Evolutionary conservation across 2,113 vertebrate species (phyloP), one percentile per base, ranked within the genome.

Genomic region (Gallinago media): DNA sequence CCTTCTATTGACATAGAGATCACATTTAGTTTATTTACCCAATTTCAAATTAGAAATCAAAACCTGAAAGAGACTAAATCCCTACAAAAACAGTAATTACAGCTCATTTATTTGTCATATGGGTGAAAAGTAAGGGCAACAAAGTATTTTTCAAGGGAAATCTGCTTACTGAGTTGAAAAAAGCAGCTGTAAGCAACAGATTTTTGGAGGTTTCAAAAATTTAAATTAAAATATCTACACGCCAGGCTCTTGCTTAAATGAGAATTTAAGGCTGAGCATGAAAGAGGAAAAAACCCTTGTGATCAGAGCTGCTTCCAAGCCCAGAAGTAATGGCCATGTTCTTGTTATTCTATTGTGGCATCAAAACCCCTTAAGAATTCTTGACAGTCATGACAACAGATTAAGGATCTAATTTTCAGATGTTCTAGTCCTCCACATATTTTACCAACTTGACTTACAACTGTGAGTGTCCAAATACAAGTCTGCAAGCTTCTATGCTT

Each of bases 21-120:
- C 1, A 11, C 42, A 89, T 63, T 88, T 93, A 78, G 90, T 91
- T 85, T 93, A 92, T 49, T 65, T 93, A 97, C 20, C 52, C 46
- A 38, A 80, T 84, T 94, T 78, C 42, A 86, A 83, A 67, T 34
- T 52, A 83, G 55, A 96, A 92, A 94, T 84, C 76, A 82, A 96
- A 95, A 88, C 11, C 66, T 22, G 74, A 72, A 91, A 77, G 44
- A 83, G 46, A 83, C 8, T 40, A 40, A 66, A 7, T 56, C 27
- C 13, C 59, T 88, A 86, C 12, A 59, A 94, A 96, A 96, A 55
- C 75, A 92, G 76, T 91, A 92, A 97, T 93, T 95, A 96, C 83
- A 92, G 36, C n/a, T 80, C 23, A 91, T 88, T 96, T 73, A 40
- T 90, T 80, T 85, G 38, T 67, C 68, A 49, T 70, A 77, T 0